phyloP scores from a whole-genome alignment of 2,113 vertebrate genomes.

The Natator depressus region DNA sequence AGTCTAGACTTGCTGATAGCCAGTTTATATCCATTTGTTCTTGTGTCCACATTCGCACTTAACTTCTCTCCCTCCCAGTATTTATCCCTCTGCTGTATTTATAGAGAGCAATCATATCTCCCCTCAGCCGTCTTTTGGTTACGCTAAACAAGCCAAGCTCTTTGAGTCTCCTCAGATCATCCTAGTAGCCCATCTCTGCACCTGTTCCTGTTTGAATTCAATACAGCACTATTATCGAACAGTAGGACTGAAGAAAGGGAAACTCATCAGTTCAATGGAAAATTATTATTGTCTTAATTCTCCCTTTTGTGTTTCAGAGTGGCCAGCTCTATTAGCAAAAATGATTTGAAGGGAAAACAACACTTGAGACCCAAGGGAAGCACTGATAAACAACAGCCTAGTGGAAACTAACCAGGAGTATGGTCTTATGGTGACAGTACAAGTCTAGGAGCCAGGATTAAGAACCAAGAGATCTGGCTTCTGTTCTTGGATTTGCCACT shows the following conservation, averaged over 20 bases:
- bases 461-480: background rate
- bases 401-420: background rate
- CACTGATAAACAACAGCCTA: background rate
- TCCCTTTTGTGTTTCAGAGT: background rate
- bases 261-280: background rate
- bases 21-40: too few relatives aligned
- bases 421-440: background rate
- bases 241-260: background rate
- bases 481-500: background rate
- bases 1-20: too few relatives aligned
- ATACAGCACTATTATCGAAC: background rate
- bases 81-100: too few relatives aligned
- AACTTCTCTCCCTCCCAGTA: too few relatives aligned
- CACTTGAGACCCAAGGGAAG: background rate
- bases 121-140: too few relatives aligned
- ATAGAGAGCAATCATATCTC: too few relatives aligned
- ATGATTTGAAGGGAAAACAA: background rate
- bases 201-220: too few relatives aligned
- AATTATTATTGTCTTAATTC: slow-evolving; percentile 9
- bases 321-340: background rate
- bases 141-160: too few relatives aligned
- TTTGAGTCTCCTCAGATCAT: too few relatives aligned
- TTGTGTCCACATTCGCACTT: too few relatives aligned
- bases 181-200: too few relatives aligned
- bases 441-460: background rate